Conservation (phyloP, 2,888 invertebrate genomes). For the Euzophera pinguis region DNA sequence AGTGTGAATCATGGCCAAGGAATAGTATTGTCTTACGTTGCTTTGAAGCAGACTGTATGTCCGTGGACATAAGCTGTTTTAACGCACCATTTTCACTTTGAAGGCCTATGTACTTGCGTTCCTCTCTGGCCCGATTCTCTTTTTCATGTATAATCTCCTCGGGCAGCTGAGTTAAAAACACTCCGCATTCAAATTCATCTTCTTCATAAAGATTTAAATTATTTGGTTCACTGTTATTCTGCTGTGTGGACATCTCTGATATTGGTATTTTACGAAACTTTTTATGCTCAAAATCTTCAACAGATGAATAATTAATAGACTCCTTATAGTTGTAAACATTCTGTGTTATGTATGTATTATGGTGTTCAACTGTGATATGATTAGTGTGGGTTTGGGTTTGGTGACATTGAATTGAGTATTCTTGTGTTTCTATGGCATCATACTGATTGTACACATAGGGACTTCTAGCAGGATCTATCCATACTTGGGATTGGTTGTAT, state of each 20-base stretch:
- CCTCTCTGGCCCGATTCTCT: slow-evolving; percentile 39
- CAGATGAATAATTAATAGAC: slow-evolving; percentile 32
- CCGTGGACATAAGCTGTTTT: slow-evolving; percentile 63
- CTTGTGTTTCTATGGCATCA: slow-evolving; percentile 34
- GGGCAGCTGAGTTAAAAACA: slow-evolving; percentile 52
- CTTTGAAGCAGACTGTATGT: slow-evolving; percentile 52
- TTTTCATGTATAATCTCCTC: slow-evolving; percentile 57
- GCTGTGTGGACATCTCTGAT: slow-evolving; percentile 27
- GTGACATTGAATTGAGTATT: slow-evolving; percentile 39
- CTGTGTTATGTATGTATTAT: slow-evolving; percentile 59
- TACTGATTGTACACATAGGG: slow-evolving; percentile 60
- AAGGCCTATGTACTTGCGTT: slow-evolving; percentile 39
- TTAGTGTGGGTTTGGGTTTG: slow-evolving; percentile 34
- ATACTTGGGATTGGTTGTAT: slow-evolving; percentile 54
- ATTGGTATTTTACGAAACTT: slow-evolving; percentile 35
- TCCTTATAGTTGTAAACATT: slow-evolving; percentile 58
- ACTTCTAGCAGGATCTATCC: slow-evolving; percentile 62
- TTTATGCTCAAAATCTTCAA: slow-evolving; percentile 42
- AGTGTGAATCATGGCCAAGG: slow-evolving; percentile 52
- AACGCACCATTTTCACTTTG: slow-evolving; percentile 53
- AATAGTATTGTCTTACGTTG: slow-evolving; percentile 65
- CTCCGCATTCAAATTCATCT: slow-evolving; percentile 57
- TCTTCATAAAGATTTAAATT: slow-evolving; percentile 45
- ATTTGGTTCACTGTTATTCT: slow-evolving; percentile 18
- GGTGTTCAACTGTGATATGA: slow-evolving; percentile 54